These are phyloP conservation scores for Pituophis catenifer DNA, from an alignment of 2,113 vertebrate genomes.

Conservation along the genomic window DNA sequence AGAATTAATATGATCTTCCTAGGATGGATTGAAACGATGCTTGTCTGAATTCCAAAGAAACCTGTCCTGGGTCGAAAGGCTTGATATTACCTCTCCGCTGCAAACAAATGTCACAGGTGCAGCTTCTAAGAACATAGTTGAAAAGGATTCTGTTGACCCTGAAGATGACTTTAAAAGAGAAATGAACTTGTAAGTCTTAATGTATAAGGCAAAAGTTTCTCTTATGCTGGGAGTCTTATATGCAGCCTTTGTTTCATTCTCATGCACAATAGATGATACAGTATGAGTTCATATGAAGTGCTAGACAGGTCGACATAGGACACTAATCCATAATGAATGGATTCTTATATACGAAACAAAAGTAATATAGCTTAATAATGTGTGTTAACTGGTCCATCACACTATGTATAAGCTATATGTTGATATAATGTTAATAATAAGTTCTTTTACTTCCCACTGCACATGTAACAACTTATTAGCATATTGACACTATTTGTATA, in stretches of 20 bases:
- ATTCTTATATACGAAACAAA: neutral
- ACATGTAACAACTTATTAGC: neutral
- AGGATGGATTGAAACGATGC: slow-evolving; percentile 85
- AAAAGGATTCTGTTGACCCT: slow-evolving; percentile 65
- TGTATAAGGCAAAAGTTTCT: neutral
- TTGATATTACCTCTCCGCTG: slow-evolving; percentile 81
- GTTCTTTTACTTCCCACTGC: neutral
- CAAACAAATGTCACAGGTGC: slow-evolving; percentile 65
- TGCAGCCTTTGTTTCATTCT: rapidly evolving
- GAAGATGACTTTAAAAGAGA: slow-evolving; percentile 95
- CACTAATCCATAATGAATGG: neutral
- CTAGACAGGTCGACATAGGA: neutral
- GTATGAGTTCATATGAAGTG: neutral
- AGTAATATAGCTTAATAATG: neutral
- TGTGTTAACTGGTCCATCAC: neutral
- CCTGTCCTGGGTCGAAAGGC: slow-evolving; percentile 88
- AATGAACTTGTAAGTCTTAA: slow-evolving; percentile 89
- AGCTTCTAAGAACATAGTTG: slow-evolving; percentile 34
- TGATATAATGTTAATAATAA: neutral
- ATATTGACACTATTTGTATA: neutral
- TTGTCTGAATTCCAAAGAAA: slow-evolving; percentile 79
- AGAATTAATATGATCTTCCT: slow-evolving; percentile 13
- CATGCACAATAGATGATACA: too few species aligned
- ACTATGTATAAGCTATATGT: neutral
- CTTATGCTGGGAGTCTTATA: rapidly evolving